A percentile compares a stretch with the other conserved stretches of the same genome.
phyloP scores from a whole-genome alignment of 2,113 vertebrate species.

The Trogon surrucura region DNA sequence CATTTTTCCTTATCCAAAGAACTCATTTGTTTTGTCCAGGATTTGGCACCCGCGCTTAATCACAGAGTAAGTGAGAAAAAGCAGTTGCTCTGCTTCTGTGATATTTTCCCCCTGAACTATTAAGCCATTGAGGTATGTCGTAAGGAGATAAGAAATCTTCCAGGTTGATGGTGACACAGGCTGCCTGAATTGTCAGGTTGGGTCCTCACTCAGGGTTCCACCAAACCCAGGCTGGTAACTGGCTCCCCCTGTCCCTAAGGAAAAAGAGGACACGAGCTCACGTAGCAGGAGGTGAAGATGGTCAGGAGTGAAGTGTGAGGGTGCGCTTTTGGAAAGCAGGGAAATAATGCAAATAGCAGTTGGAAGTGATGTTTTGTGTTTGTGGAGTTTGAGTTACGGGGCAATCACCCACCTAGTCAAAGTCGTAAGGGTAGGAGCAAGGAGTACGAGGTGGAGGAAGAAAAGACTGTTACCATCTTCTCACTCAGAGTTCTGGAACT shows the following conservation, averaged over 20 bases:
- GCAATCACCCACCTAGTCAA: neutral
- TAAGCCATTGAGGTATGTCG: neutral
- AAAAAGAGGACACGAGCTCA: neutral
- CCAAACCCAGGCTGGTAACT: neutral
- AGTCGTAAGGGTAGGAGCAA: neutral
- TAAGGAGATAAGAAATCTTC: neutral
- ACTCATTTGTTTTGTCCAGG: constrained; percentile 53
- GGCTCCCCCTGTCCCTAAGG: neutral
- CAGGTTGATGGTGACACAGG: neutral
- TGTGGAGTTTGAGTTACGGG: neutral
- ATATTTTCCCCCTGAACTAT: neutral
- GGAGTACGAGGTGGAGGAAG: neutral
- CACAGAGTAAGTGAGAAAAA: constrained; percentile 61
- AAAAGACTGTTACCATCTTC: neutral
- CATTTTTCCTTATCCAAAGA: constrained; percentile 40
- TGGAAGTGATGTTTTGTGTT: neutral
- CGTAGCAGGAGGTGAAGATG: neutral
- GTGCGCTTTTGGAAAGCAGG: neutral
- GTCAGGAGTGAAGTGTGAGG: neutral
- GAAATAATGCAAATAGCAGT: neutral
- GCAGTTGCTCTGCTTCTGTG: constrained; percentile 51
- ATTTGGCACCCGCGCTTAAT: constrained; percentile 44
- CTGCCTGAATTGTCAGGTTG: neutral
- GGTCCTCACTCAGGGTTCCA: neutral
- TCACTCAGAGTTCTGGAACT: neutral